phyloP scores from a whole-genome alignment of 2,797 vertebrate species.

The Antennarius maculatus region DNA sequence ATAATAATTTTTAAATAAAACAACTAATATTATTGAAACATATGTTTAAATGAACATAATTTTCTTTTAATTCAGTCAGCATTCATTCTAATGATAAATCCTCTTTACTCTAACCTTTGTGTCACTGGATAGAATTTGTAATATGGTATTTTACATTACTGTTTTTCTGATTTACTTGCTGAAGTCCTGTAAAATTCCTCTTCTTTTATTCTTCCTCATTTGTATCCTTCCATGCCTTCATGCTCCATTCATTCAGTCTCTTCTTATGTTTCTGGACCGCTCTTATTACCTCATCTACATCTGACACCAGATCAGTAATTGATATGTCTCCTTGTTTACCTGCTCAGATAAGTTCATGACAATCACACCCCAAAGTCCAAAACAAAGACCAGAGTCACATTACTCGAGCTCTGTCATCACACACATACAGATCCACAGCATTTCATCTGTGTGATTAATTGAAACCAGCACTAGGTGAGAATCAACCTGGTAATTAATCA shows the following conservation, averaged over 20 bases:
- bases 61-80: neutral
- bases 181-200: neutral
- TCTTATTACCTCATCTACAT: constrained; percentile 39
- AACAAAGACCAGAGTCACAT: constrained; percentile 37
- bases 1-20: too few relatives aligned
- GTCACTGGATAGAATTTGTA: neutral
- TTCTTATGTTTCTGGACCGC: constrained; percentile 38
- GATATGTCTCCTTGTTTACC: constrained; percentile 37
- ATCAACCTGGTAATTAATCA: constrained; percentile 52
- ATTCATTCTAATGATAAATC: too few relatives aligned
- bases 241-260: neutral
- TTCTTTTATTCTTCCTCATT: neutral
- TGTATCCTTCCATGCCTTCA: neutral
- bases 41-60: too few relatives aligned
- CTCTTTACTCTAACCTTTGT: neutral
- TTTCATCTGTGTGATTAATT: constrained; percentile 43
- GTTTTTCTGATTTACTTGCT: neutral
- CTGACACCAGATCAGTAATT: constrained; percentile 59
- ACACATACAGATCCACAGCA: neutral
- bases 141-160: neutral
- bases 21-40: too few relatives aligned
- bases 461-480: constrained; percentile 28
- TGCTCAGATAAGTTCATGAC: constrained; percentile 4
- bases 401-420: constrained; percentile 17
- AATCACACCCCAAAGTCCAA: constrained; percentile 10